Evolutionary conservation across 2,888 invertebrate genomes (phyloP).

Genomic region (Pterobdella sp.): DNA sequence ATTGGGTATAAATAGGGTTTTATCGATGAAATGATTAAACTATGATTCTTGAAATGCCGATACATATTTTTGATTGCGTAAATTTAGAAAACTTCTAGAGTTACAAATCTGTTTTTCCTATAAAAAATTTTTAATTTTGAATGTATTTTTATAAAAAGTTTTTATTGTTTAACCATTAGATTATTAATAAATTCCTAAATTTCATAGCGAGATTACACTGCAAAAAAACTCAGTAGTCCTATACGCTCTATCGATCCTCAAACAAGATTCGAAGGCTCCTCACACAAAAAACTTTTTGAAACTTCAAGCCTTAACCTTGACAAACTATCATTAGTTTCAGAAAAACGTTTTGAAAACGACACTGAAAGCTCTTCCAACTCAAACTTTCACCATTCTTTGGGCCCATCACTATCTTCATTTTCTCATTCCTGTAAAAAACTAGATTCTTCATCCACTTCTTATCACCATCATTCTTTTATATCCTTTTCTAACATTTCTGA

Average conservation of each 20-base stretch:
- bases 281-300: slow-evolving; percentile 10
- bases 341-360: background rate
- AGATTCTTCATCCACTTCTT: background rate
- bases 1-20: background rate
- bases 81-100: background rate
- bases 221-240: background rate
- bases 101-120: background rate
- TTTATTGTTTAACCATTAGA: background rate
- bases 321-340: background rate
- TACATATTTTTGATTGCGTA: background rate
- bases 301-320: background rate
- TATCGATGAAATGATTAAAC: slow-evolving; percentile 7
- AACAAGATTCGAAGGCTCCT: background rate
- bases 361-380: background rate
- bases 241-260: background rate
- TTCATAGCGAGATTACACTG: background rate
- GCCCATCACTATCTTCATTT: background rate
- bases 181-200: background rate
- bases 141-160: background rate
- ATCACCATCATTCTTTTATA: background rate
- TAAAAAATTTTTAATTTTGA: too few species aligned
- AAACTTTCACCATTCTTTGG: background rate
- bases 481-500: background rate
- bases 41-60: background rate
- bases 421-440: slow-evolving; percentile 7